phyloP scores from a whole-genome alignment of 2,888 invertebrate genomes.

The Trissoscelio sp. region DNA sequence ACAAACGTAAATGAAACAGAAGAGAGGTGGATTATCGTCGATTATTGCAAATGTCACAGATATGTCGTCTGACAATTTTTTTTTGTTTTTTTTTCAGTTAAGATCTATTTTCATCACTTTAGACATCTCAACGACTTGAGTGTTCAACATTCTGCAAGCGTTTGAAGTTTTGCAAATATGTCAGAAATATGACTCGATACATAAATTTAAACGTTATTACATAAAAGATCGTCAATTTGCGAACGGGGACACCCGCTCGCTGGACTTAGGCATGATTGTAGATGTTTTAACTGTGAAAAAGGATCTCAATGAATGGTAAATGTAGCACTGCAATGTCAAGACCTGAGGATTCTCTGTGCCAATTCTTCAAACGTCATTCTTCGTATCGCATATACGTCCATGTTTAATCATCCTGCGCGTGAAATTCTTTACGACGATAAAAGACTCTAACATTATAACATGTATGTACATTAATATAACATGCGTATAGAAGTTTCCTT shows the following conservation, averaged over 20 bases:
- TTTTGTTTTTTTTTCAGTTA: conserved; percentile 14
- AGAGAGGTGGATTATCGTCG: conserved; percentile 41
- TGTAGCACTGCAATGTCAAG: conserved; percentile 55
- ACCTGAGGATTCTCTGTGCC: conserved; percentile 63
- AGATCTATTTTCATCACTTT: conserved; percentile 41
- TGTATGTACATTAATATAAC: conserved; percentile 82
- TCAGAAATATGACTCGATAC: conserved; percentile 32
- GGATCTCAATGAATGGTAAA: conserved; percentile 53
- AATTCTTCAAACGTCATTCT: conserved; percentile 53
- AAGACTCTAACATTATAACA: conserved; percentile 81
- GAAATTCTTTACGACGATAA: conserved; percentile 79
- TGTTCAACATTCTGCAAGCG: background rate
- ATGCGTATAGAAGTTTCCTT: conserved; percentile 80
- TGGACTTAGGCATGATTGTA: conserved; percentile 41
- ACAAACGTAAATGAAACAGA: conserved; percentile 29
- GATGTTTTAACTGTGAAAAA: conserved; percentile 51
- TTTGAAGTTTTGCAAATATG: conserved; percentile 25
- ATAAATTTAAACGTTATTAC: conserved; percentile 1
- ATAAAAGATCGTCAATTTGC: conserved; percentile 20
- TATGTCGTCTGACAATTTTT: conserved; percentile 50
- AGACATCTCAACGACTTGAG: conserved; percentile 26
- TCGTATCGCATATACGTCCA: conserved; percentile 62
- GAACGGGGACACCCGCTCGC: conserved; percentile 5
- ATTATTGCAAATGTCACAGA: conserved; percentile 64
- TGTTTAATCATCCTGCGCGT: conserved; percentile 72